phyloP scores from a whole-genome alignment of 2,113 vertebrate species.

The Narcine bancroftii region DNA sequence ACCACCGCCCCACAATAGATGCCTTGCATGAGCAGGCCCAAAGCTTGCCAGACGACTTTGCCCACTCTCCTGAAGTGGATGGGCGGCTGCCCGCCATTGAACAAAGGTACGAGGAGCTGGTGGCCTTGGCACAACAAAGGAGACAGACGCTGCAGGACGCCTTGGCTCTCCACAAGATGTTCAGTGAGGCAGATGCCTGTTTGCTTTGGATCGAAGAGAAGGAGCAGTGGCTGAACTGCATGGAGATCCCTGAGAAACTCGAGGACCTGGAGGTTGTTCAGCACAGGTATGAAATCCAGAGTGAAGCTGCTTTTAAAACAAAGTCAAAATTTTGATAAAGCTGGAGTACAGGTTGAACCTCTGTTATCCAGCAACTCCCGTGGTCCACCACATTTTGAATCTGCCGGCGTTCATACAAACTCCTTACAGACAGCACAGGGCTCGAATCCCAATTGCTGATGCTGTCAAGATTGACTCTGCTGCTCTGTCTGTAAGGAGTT shows the following conservation, averaged over 20 bases:
- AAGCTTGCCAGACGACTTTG: slow-evolving; percentile 52
- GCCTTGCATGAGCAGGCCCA: slow-evolving; percentile 68
- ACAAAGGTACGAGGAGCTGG: slow-evolving; percentile 68
- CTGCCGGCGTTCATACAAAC: no score
- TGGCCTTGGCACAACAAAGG: slow-evolving; percentile 59
- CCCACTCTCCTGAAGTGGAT: slow-evolving; percentile 52
- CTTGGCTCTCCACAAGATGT: slow-evolving; percentile 76
- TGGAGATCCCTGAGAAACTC: slow-evolving; percentile 77
- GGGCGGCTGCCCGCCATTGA: slow-evolving; percentile 70
- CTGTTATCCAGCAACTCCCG: no score
- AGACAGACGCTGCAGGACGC: slow-evolving; percentile 72
- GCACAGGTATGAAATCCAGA: slow-evolving; percentile 62
- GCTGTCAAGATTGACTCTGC: no score
- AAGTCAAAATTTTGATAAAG: not conserved
- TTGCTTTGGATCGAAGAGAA: slow-evolving; percentile 86
- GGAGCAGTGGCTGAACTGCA: slow-evolving; percentile 81
- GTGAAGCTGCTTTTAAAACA: not conserved
- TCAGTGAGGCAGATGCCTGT: slow-evolving; percentile 84
- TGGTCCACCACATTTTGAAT: no score
- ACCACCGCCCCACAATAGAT: slow-evolving; percentile 69
- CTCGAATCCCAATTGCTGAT: no score
- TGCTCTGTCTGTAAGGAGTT: no score
- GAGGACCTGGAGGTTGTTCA: slow-evolving; percentile 93
- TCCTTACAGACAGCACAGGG: no score
- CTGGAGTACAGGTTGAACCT: not conserved